Conservation (phyloP, 2,797 vertebrate genomes). For the Eulemur coronatus region DNA sequence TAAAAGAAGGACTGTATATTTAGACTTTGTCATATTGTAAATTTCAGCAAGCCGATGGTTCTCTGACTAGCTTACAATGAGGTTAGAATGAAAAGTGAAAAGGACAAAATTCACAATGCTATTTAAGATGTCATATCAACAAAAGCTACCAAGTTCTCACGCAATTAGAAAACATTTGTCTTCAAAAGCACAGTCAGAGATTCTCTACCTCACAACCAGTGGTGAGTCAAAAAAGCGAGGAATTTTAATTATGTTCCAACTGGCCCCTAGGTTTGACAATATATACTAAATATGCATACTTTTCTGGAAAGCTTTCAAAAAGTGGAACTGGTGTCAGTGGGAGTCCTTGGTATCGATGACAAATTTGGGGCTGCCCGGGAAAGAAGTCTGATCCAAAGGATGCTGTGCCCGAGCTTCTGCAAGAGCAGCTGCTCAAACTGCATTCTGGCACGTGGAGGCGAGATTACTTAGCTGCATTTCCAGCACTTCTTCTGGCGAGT, state of each 20-base stretch:
- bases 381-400: background rate
- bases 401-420: background rate
- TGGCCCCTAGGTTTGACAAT: background rate
- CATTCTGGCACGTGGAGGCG: background rate
- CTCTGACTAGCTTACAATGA: background rate
- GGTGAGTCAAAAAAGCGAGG: background rate
- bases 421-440: background rate
- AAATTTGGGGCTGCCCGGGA: background rate
- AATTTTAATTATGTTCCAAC: background rate
- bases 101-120: background rate
- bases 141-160: background rate
- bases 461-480: background rate
- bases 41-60: background rate
- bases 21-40: background rate
- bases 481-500: background rate
- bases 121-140: background rate
- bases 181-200: background rate
- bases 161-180: background rate
- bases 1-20: background rate
- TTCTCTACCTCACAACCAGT: conserved; percentile 1
- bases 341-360: background rate
- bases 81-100: background rate
- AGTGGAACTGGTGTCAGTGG: background rate
- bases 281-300: background rate
- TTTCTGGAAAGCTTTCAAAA: conserved; percentile 33